A percentile compares a stretch with the other conserved stretches of the same genome.
Evolutionary conservation across 2,113 vertebrate species (phyloP).

Genomic region (Mirza zaza): DNA sequence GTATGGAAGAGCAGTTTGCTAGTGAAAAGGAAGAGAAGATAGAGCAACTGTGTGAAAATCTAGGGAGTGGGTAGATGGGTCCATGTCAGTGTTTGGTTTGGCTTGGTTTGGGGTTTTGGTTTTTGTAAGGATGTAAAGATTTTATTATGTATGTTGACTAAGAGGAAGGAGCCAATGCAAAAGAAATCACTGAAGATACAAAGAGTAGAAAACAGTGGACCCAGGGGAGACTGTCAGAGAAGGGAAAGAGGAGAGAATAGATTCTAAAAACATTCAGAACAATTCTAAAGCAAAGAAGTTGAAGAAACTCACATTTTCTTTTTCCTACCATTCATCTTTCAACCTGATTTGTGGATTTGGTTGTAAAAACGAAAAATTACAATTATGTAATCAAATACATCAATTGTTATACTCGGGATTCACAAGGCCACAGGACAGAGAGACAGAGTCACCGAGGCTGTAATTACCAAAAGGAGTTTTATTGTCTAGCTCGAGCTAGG

Average conservation of each 20-base stretch:
- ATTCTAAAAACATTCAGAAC: not conserved
- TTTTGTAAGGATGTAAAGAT: not conserved
- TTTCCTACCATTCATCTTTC: not conserved
- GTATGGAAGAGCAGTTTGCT: not conserved
- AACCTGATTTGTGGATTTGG: not conserved
- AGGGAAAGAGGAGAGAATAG: not conserved
- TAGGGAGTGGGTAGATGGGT: not conserved
- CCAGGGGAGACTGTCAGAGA: not conserved
- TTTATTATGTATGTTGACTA: not conserved
- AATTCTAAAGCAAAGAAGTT: not conserved
- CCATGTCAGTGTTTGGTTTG: not conserved
- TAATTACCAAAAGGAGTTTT: too few relatives aligned
- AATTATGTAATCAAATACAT: not conserved
- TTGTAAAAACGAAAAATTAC: not conserved
- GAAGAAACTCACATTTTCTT: not conserved
- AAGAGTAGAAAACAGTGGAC: not conserved
- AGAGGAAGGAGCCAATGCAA: not conserved
- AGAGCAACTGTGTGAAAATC: not conserved
- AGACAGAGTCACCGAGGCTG: too few relatives aligned
- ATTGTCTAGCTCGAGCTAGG: too few relatives aligned
- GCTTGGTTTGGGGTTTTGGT: not conserved
- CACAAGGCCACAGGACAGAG: too few relatives aligned
- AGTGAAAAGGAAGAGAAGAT: not conserved
- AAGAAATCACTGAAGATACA: not conserved
- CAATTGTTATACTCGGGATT: too few relatives aligned